Base-by-base conservation (phyloP, 2,113 vertebrate species). In the Oreochromis aureus region DNA sequence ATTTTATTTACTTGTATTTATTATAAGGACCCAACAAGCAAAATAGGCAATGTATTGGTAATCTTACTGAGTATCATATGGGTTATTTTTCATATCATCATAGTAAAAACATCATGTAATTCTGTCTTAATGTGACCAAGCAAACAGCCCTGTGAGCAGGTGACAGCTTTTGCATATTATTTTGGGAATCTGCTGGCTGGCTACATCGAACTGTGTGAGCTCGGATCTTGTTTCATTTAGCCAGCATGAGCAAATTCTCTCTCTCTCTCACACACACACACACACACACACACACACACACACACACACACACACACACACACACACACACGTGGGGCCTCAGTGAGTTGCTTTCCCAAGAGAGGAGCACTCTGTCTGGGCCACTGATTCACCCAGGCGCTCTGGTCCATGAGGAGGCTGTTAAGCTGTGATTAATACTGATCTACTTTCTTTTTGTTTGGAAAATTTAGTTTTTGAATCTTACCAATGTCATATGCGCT, bases 191-290 rank as follows among this genome's bases (percentile, higher is more conserved):
- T 80, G 79, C n/a, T 66, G 89, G 84, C 58, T 51, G 71, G 81
- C 56, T 44, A 2, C 59, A 69, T 80, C 78, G 55, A 90, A 19
- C 89, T 41, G 54, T 73, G 5, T 48, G n/a, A n/a, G 19, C 51
- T 2, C 10, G 78, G 83, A 83, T 95, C 83, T 53, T 11, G 85
- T 94, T 91, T 92, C 93, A 87, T 84, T 85, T 76, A 73, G 44
- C 36, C 69, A 58, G 63, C 41, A 87, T 16, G 44, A 83, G 71
- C 34, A 83, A 56, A 54, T 44, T 16, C 41, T n/a, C 55, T 55
- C 41, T 53, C 63, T 27, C 81, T 73, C 19, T 27, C 41, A 6
- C 41, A 19, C 34, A 36, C 34, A 22, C 73, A 41, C 16, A 51
- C 16, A 7, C 48, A 51, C 48, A 19, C 34, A 36, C 22, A 24